Evolutionary conservation across 1,140 invertebrate species (phyloP), one percentile per base, ranked within the genome.

Genomic region (Zaprionus camerounensis): DNA sequence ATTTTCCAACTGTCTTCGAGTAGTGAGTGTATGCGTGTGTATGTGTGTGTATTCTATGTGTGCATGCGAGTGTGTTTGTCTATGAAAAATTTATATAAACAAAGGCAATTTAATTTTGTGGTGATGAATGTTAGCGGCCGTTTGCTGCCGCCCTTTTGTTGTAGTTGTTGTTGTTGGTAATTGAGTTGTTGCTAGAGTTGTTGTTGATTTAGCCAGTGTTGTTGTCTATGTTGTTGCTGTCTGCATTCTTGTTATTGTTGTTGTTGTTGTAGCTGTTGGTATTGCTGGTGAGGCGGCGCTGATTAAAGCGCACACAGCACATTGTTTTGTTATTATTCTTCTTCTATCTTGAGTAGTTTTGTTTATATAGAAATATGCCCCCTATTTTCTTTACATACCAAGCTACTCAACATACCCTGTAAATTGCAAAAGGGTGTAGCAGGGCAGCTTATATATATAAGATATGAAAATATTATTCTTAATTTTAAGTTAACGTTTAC

Each of bases 71-170:
- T 73, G 46, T 70, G 46, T 70, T 41, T 67, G 67, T 77, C 69
- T 82, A 26, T 41, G 62, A 51, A 71, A 74, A 83, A 78, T 84
- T 70, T 88, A 88, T 87, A 87, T 87, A 87, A 87, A 87, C 84
- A 87, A 87, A 81, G 66, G 75, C 84, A 87, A 87, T 83, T 88
- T 88, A 88, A 87, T 88, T 87, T 81, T 79, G 80, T 87, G 84
- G 74, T 88, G 84, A 87, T 87, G 84, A 88, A 87, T 88, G 84
- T 88, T 80, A 69, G 83, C 77, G 66, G 72, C 71, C 83, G 80
- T 82, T 82, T 82, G 74, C 68, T 78, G 79, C 77, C 66, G 44
- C 66, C 28, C 55, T 62, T 55, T 63, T 76, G 9, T 22, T 22
- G 20, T 71, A 65, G 56, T 78, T 75, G 53, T 22, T 71, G 68